These are phyloP conservation scores for Scolopax rusticola DNA, from an alignment of 2,797 vertebrate genomes.

Conservation along the genomic window DNA sequence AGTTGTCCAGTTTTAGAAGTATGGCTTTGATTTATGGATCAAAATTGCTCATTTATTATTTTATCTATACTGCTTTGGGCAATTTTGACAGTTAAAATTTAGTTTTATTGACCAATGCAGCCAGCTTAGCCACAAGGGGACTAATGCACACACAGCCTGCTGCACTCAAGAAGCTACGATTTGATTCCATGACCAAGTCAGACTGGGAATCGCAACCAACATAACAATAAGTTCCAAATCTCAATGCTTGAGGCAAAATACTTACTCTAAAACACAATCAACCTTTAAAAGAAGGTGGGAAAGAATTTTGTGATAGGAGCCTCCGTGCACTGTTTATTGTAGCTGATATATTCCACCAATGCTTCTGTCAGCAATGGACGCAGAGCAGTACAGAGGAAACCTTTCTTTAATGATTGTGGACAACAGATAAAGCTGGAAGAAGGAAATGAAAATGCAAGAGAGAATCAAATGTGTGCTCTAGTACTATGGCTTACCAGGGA, in stretches of 20 bases:
- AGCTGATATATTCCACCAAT: conserved; percentile 17
- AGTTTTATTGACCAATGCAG: conserved; percentile 84
- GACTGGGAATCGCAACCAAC: conserved; percentile 75
- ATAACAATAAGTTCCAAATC: conserved; percentile 78
- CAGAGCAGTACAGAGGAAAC: not conserved
- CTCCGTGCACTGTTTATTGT: conserved; percentile 52
- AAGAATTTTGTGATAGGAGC: conserved; percentile 53
- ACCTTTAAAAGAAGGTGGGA: conserved; percentile 66
- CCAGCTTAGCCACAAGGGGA: conserved; percentile 78
- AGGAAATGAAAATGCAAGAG: conserved; percentile 56
- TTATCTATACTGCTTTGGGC: conserved; percentile 81
- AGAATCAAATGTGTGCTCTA: conserved; percentile 23
- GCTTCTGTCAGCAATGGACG: conserved; percentile 4
- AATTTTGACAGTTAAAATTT: conserved; percentile 84
- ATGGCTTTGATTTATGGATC: conserved; percentile 82
- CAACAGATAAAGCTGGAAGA: conserved; percentile 53
- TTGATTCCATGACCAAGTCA: conserved; percentile 78
- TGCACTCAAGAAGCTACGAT: conserved; percentile 75
- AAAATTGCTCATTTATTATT: conserved; percentile 83
- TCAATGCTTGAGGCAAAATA: conserved; percentile 75
- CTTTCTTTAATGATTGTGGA: conserved; percentile 50
- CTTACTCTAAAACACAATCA: conserved; percentile 77
- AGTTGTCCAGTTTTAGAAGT: conserved; percentile 72
- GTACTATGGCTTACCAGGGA: not conserved
- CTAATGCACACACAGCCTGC: conserved; percentile 73